Conservation (phyloP, 2,113 vertebrate genomes). For the Egretta garzetta region DNA sequence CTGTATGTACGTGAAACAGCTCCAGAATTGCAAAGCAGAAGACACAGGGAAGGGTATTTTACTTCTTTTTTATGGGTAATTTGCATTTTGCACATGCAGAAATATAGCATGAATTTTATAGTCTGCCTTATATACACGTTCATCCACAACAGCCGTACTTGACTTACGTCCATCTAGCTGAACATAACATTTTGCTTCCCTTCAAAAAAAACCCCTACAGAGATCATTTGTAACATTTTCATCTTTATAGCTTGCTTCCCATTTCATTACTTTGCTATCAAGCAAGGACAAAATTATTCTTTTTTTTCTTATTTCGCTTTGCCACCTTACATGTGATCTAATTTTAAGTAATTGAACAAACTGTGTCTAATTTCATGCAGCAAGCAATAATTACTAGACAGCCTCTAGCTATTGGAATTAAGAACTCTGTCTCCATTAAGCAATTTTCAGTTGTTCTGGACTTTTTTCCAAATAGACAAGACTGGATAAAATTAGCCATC, state of each 20-base stretch:
- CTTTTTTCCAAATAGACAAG: constrained; percentile 67
- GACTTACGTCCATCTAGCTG: constrained; percentile 21
- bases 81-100: not conserved
- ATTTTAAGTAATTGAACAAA: constrained; percentile 88
- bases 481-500: constrained; percentile 74
- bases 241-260: constrained; percentile 42
- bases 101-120: not conserved
- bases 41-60: not conserved
- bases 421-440: constrained; percentile 78
- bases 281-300: constrained; percentile 58
- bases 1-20: not conserved
- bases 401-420: constrained; percentile 79
- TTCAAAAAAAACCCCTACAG: not conserved
- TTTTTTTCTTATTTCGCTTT: constrained; percentile 58
- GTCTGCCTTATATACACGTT: not conserved
- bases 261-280: constrained; percentile 68
- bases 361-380: constrained; percentile 86
- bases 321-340: constrained; percentile 84
- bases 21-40: not conserved
- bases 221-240: constrained; percentile 27
- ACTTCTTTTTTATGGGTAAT: not conserved
- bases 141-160: constrained; percentile 11
- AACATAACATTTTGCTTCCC: not conserved
- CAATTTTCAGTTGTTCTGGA: constrained; percentile 80
- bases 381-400: constrained; percentile 81